Conservation (phyloP, 2,888 invertebrate genomes). For the Panopea generosa region DNA sequence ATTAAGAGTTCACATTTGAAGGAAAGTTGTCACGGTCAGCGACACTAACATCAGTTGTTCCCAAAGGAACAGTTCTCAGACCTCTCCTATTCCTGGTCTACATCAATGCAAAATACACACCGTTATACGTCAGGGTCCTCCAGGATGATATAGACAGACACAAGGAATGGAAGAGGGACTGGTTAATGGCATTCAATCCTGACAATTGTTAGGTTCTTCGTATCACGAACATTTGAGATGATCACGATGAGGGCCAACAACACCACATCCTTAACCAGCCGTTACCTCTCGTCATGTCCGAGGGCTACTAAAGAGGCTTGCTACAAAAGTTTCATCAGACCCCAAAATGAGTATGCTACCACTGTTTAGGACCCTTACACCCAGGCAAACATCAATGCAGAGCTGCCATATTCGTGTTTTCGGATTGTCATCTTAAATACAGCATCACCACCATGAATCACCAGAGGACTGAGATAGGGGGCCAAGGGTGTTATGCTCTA, state of each 20-base stretch:
- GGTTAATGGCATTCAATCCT: slow-evolving; percentile 19
- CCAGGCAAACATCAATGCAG: not conserved
- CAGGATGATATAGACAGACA: not conserved
- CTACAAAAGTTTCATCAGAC: not conserved
- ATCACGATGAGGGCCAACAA: not conserved
- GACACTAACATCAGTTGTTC: slow-evolving; percentile 30
- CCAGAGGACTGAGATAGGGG: not conserved
- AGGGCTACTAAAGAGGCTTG: not conserved
- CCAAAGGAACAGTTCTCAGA: slow-evolving; percentile 40
- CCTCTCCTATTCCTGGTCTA: too few species aligned
- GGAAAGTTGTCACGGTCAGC: slow-evolving; percentile 2
- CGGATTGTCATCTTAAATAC: too few species aligned
- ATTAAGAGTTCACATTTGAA: slow-evolving; percentile 36
- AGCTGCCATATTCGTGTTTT: not conserved
- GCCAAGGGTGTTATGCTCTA: not conserved
- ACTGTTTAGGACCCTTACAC: not conserved
- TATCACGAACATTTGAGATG: slow-evolving; percentile 20
- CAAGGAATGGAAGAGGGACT: slow-evolving; percentile 9
- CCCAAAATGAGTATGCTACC: not conserved
- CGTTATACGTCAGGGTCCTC: not conserved
- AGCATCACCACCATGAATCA: too few species aligned
- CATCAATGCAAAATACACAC: too few species aligned
- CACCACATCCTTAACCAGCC: too few species aligned
- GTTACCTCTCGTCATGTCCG: not conserved
- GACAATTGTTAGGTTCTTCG: slow-evolving; percentile 43